These are phyloP conservation scores for Pelosia muscerda DNA, from an alignment of 2,888 invertebrate genomes.

Conservation along the genomic window DNA sequence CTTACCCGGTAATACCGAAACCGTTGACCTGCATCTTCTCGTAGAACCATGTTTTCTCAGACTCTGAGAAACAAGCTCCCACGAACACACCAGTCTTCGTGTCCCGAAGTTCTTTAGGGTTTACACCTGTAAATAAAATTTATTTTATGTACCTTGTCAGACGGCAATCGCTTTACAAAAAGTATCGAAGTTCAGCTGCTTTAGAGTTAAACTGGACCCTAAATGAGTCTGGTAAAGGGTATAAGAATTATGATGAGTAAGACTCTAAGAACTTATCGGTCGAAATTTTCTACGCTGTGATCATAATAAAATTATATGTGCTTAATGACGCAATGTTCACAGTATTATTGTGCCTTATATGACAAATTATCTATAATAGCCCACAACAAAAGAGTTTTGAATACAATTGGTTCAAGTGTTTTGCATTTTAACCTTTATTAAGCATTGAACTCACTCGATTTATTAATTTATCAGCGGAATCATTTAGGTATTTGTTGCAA, in stretches of 20 bases:
- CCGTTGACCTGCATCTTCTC: slow-evolving; percentile 89
- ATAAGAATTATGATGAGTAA: no score
- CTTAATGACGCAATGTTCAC: not conserved
- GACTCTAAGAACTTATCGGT: not conserved
- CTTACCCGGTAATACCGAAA: slow-evolving; percentile 86
- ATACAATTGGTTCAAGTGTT: slow-evolving; percentile 5
- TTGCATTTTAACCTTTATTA: slow-evolving; percentile 11
- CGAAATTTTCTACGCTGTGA: not conserved
- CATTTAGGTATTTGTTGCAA: not conserved
- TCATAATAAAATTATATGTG: not conserved
- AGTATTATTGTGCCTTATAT: not conserved
- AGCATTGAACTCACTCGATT: slow-evolving; percentile 1
- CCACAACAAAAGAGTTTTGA: not conserved
- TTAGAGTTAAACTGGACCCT: no score
- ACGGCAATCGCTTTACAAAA: no score
- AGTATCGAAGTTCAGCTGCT: no score
- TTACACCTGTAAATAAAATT: slow-evolving; percentile 78
- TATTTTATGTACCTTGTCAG: no score
- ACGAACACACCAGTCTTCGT: slow-evolving; percentile 93
- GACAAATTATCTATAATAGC: slow-evolving; percentile 1
- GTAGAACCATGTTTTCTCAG: slow-evolving; percentile 90
- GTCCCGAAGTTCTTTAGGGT: slow-evolving; percentile 90
- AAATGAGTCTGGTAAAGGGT: no score
- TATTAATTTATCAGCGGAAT: not conserved
- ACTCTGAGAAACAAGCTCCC: slow-evolving; percentile 92